Base-by-base conservation (phyloP, 92 coral and sea anemone species). In the Nematostella vectensis region DNA sequence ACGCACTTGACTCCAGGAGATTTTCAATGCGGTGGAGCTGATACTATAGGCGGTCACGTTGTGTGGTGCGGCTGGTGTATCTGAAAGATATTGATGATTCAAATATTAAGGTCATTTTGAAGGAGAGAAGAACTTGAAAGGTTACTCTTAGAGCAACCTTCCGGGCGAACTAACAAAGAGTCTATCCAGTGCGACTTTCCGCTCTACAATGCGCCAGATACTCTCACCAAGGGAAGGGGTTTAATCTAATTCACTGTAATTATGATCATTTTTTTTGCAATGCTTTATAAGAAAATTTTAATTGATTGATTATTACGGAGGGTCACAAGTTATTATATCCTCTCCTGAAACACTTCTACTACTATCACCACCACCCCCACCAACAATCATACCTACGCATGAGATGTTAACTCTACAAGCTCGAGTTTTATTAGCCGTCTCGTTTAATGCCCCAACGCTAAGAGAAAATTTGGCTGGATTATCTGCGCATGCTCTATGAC, bases 381-480 rank as follows among this genome's bases (percentile, higher is more conserved):
- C n/a, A n/a, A n/a, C n/a, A n/a, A n/a, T 6, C 66, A 25, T 25
- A 65, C 71, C 71, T 21, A 62, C 9, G 27, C 71, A 65, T 1
- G 71, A 54, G 1, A 27, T 2, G 1, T 25, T 53, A 18, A 40
- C 22, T 4, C 25, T 54, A 25, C 71, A 65, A 4, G 48, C 33
- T 11, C 6, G 21, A 3, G 62, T 39, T 27, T 65, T 62, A 31
- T 65, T 65, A 42, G 44, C 21, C 3, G 62, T 39, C 37, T 65
- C 71, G 47, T 65, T 65, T 54, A 33, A 39, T n/a, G 62, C 54
- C 4, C 4, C 24, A 8, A 16, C 2, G 11, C 27, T 53, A 18
- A 54, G 29, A 6, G 6, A 8, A 0, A 54, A 50, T 11, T 25
- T 22, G 12, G 27, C 37, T 48, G 62, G 71, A 15, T 44, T 54